A percentile compares a stretch with the other conserved stretches of the same genome.
Evolutionary conservation across 2,888 invertebrate species (phyloP).

Genomic region (Habrosyne pyritoides): DNA sequence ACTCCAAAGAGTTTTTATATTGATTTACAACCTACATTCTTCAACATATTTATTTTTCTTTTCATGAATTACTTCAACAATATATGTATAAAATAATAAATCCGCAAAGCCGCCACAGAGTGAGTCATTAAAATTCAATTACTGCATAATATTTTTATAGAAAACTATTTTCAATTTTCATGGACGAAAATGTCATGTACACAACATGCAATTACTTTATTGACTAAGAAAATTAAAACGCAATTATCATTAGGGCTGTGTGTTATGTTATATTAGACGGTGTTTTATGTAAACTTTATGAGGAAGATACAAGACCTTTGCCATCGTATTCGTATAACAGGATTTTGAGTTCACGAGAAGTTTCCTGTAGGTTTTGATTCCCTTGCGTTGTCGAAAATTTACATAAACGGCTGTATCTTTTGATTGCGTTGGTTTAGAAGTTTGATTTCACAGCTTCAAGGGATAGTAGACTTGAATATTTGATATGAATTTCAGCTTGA

Average conservation of each 20-base stretch:
- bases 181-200: background rate
- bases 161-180: background rate
- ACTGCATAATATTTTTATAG: background rate
- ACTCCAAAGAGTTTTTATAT: background rate
- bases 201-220: background rate
- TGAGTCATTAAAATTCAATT: conserved; percentile 1
- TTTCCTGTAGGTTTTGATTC: no score
- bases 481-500: no score
- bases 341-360: no score
- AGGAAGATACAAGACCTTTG: no score
- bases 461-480: no score
- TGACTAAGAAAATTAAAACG: background rate
- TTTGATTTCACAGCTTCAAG: no score
- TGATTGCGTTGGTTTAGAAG: no score
- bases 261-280: no score
- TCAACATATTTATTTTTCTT: background rate
- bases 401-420: no score
- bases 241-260: background rate
- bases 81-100: background rate
- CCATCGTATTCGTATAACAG: no score
- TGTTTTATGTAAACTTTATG: no score
- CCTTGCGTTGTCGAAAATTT: no score
- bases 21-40: background rate
- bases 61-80: background rate
- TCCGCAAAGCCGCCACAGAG: background rate